These are phyloP conservation scores for Nysson spinosus DNA, from an alignment of 2,888 invertebrate species.

Conservation along the genomic window DNA sequence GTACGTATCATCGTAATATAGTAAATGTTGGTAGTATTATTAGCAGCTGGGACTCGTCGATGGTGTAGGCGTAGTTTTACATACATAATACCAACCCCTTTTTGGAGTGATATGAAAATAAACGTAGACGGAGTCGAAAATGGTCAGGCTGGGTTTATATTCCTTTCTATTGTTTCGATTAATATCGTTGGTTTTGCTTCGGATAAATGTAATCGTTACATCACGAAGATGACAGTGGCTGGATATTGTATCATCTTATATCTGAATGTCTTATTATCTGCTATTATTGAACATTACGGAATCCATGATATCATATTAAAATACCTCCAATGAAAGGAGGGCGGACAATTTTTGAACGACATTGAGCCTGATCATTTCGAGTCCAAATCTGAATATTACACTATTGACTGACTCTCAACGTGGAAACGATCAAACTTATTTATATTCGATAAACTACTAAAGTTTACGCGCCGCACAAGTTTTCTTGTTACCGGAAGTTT, in stretches of 20 bases:
- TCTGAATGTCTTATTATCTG: too few species aligned
- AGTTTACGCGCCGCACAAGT: slow-evolving; percentile 1
- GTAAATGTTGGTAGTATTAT: slow-evolving; percentile 48
- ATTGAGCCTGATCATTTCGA: slow-evolving; percentile 13
- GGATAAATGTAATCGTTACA: too few species aligned
- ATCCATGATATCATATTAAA: background rate
- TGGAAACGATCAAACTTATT: slow-evolving; percentile 26
- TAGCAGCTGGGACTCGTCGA: slow-evolving; percentile 44
- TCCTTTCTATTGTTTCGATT: too few species aligned
- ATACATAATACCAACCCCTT: slow-evolving; percentile 34
- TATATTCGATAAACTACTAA: background rate
- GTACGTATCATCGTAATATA: slow-evolving; percentile 39
- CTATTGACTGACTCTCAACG: slow-evolving; percentile 38
- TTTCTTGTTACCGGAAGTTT: slow-evolving; percentile 14
- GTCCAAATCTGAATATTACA: slow-evolving; percentile 25
- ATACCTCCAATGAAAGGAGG: background rate
- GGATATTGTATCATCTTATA: too few species aligned
- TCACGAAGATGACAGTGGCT: too few species aligned
- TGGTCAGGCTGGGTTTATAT: background rate
- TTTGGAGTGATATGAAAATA: slow-evolving; percentile 10
- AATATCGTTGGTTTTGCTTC: too few species aligned
- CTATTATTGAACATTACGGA: too few species aligned
- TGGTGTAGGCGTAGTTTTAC: slow-evolving; percentile 50
- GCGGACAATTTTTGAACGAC: background rate
- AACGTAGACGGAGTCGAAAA: slow-evolving; percentile 22